These are phyloP conservation scores for Porphyrio hochstetteri DNA, from an alignment of 2,113 vertebrate species.

Conservation along the genomic window DNA sequence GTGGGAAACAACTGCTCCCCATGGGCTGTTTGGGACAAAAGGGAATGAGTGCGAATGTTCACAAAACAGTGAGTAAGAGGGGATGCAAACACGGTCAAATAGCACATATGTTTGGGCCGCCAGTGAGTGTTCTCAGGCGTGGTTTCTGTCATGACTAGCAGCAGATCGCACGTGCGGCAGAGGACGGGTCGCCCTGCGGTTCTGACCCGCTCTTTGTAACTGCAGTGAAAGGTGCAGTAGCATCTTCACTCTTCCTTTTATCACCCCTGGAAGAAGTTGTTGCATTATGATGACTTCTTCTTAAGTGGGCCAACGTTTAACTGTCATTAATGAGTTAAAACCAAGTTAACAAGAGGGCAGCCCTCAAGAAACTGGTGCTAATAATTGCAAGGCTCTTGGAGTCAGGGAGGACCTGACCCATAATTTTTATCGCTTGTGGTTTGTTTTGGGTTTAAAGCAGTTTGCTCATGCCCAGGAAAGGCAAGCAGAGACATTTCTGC, in stretches of 20 bases:
- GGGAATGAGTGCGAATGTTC: background rate
- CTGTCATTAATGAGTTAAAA: background rate
- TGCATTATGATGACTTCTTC: background rate
- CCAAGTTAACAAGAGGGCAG: background rate
- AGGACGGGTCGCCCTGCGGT: accelerated
- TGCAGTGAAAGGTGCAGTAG: background rate
- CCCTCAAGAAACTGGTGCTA: background rate
- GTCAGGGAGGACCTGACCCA: background rate
- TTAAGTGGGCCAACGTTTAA: background rate
- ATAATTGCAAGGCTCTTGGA: background rate
- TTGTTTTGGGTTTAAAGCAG: background rate
- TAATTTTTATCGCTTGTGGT: background rate
- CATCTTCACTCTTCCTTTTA: background rate
- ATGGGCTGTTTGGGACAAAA: background rate
- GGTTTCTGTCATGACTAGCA: background rate
- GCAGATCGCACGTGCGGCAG: background rate
- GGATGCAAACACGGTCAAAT: background rate
- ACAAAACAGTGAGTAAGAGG: background rate
- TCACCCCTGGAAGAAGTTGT: accelerated
- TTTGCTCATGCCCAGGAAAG: accelerated
- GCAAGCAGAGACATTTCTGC: background rate
- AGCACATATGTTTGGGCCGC: background rate
- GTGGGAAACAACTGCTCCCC: background rate
- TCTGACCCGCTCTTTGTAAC: background rate
- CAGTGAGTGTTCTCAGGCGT: background rate